Conservation (phyloP, 1,140 invertebrate species). For the Anadara kagoshimensis region DNA sequence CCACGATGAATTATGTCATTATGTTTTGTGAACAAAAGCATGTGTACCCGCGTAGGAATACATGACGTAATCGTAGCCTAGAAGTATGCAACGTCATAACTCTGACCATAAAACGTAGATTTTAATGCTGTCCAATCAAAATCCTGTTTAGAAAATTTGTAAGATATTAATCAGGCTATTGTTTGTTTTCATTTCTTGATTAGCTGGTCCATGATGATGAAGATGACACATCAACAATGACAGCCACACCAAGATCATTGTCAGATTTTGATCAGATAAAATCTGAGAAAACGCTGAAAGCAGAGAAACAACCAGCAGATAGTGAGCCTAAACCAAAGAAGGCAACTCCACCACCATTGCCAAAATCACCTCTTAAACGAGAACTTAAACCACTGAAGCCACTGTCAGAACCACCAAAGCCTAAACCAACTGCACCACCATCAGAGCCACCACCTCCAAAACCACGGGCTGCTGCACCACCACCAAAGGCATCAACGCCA, state of each 20-base stretch:
- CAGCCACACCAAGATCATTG: constrained; percentile 33
- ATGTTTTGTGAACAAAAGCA: too few relatives aligned
- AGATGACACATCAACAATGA: constrained; percentile 41
- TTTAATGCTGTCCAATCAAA: too few relatives aligned
- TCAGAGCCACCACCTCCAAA: constrained; percentile 30
- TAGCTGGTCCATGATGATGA: constrained; percentile 16
- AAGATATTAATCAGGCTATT: too few relatives aligned
- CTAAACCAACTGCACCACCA: constrained; percentile 24
- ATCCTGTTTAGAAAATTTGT: too few relatives aligned
- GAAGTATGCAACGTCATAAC: too few relatives aligned
- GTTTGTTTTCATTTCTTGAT: too few relatives aligned
- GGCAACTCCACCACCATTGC: constrained; percentile 15
- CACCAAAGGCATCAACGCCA: constrained; percentile 43
- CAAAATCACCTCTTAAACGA: constrained; percentile 28
- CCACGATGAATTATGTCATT: too few relatives aligned
- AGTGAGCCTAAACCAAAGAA: constrained; percentile 26
- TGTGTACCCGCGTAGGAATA: too few relatives aligned
- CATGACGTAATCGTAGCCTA: too few relatives aligned
- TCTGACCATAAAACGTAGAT: too few relatives aligned
- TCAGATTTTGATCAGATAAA: constrained; percentile 27
- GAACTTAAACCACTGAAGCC: constrained; percentile 53
- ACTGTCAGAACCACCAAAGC: constrained; percentile 5
- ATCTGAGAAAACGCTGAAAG: constrained; percentile 10
- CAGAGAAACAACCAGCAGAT: constrained; percentile 9
- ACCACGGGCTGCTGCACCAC: constrained; percentile 40